Evolutionary conservation across 2,797 vertebrate species (phyloP), one percentile per base, ranked within the genome.

Genomic region (Percopsis omiscomaycus): DNA sequence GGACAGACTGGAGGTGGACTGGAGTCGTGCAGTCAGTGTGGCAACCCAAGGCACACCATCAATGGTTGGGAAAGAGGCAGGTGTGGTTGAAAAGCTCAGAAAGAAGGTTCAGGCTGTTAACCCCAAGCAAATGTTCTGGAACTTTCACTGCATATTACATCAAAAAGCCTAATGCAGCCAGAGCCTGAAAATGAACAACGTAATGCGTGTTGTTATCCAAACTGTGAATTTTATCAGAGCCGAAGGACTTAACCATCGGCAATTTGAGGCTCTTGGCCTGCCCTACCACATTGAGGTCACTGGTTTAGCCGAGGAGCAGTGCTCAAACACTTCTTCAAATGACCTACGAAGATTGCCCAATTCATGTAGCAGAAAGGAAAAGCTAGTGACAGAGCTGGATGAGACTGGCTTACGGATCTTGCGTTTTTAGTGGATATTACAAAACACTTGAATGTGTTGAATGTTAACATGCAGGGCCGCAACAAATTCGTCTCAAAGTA

Each of bases 81-180:
- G 49, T 15, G 51, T 53, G 15, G 51, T 53, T 27, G 51, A 3
- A 22, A 53, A 53, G 16, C 22, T 53, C 15, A 53, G 51, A 53
- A 15, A 60, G 9, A 60, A 49, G 45, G 45, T 69, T n/a, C 27
- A 50, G 8, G 57, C 6, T 3, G 55, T 14, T 42, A 59, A 59
- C 12, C 30, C 29, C 37, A 51, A 15, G 16, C 48, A 68, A 29
- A 22, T 28, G 13, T 69, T 69, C 53, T 63, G 59, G 60, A 74
- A 32, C 46, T 63, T 70, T 59, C 59, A 74, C 44, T 71, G 68
- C 52, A 71, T 74, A 45, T 47, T 74, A n/a, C 68, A 74, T 29
- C 48, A 69, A 54, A 55, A 69, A 16, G 64, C 65, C 12, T 52
- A 61, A 47, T 57, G 66, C 50, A 3, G 54, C 59, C 46, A 74